Conservation (phyloP, 2,113 vertebrate species). For the Pseudopodoces humilis region DNA sequence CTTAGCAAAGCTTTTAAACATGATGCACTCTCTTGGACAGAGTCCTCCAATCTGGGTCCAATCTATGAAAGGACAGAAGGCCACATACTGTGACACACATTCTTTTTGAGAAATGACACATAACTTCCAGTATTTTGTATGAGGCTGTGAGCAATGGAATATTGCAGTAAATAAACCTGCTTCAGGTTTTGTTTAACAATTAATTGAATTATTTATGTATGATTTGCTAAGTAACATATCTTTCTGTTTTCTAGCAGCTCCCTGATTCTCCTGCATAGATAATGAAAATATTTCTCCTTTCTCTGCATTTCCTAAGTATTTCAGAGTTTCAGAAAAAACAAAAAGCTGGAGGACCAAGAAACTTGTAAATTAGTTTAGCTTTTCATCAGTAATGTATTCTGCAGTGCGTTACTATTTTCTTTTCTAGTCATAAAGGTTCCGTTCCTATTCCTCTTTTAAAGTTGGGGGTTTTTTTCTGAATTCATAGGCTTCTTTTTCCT, state of each 20-base stretch:
- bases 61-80: fast-evolving
- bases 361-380: background rate
- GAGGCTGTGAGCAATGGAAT: background rate
- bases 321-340: background rate
- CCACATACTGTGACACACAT: background rate
- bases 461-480: background rate
- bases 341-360: background rate
- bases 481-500: background rate
- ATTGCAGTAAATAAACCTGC: background rate
- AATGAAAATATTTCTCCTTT: background rate
- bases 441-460: background rate
- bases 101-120: background rate
- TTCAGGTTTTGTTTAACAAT: background rate
- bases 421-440: background rate
- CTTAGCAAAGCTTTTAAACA: background rate
- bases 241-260: background rate
- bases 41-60: background rate
- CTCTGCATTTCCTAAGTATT: background rate
- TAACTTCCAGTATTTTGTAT: background rate
- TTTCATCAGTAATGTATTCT: background rate
- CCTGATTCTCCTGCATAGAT: background rate
- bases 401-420: background rate
- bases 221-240: background rate
- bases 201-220: background rate
- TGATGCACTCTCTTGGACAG: background rate